Evolutionary conservation across 1,140 invertebrate species (phyloP).

Genomic region (Episyrphus balteatus): DNA sequence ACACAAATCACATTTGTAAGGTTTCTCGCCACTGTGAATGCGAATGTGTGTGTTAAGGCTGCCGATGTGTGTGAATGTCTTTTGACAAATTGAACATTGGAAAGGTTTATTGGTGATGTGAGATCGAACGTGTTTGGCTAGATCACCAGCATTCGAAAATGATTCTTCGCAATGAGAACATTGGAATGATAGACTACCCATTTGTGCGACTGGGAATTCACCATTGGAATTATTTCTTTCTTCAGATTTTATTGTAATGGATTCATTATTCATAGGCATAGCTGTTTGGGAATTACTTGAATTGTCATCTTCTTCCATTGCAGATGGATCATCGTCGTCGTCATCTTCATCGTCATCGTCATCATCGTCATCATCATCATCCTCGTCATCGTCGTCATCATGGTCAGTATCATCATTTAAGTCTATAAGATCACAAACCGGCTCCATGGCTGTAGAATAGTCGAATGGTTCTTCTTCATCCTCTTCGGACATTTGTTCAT

Average conservation of each 20-base stretch:
- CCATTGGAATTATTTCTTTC: conserved; percentile 6
- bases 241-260: not conserved
- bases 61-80: conserved; percentile 53
- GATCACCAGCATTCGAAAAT: conserved; percentile 47
- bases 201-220: conserved; percentile 5
- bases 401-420: conserved; percentile 7
- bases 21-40: conserved; percentile 52
- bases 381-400: conserved; percentile 5
- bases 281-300: conserved; percentile 8
- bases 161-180: conserved; percentile 49
- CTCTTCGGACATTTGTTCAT: conserved; percentile 6
- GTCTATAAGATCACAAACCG: conserved; percentile 19
- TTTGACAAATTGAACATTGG: conserved; percentile 36
- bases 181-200: conserved; percentile 34
- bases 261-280: not conserved
- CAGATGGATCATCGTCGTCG: conserved; percentile 8
- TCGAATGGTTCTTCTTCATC: conserved; percentile 19
- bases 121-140: conserved; percentile 44
- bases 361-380: conserved; percentile 9
- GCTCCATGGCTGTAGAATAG: conserved; percentile 33
- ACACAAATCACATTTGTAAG: conserved; percentile 35
- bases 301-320: conserved; percentile 9
- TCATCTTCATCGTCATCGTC: conserved; percentile 7
- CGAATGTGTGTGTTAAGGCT: conserved; percentile 74
- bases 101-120: conserved; percentile 46